A percentile compares a stretch with the other conserved stretches of the same genome.
Evolutionary conservation across 2,797 vertebrate genomes (phyloP).

Genomic region (Hydrophis major): DNA sequence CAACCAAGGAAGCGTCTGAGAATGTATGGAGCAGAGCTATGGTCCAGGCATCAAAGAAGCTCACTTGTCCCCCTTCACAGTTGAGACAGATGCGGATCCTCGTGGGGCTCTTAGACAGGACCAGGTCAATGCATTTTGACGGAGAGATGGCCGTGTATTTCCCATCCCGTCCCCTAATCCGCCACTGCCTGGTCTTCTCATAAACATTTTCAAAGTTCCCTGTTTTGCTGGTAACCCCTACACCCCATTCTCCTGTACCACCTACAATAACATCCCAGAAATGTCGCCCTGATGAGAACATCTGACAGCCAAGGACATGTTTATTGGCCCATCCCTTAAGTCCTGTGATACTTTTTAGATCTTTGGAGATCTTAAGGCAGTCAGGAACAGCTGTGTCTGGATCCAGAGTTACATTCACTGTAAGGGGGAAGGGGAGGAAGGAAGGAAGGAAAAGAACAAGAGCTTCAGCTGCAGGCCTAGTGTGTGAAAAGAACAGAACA

Average conservation of each 20-base stretch:
- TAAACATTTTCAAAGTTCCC: too few species aligned
- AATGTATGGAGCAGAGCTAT: not conserved
- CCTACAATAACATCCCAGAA: constrained; percentile 28
- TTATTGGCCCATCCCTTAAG: too few species aligned
- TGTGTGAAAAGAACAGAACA: too few species aligned
- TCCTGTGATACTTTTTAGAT: not conserved
- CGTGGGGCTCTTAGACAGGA: not conserved
- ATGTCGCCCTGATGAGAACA: not conserved
- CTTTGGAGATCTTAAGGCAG: constrained; percentile 24
- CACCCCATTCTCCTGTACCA: not conserved
- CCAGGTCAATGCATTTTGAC: not conserved
- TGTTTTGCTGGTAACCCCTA: too few species aligned
- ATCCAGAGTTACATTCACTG: too few species aligned
- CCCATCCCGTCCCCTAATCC: not conserved
- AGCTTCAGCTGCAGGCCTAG: too few species aligned
- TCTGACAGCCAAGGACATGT: not conserved
- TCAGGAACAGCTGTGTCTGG: too few species aligned
- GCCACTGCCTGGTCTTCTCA: too few species aligned
- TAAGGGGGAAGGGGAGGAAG: too few species aligned
- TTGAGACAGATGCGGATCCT: constrained; percentile 33
- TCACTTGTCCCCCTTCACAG: not conserved
- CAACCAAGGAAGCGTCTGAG: not conserved
- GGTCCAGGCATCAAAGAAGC: constrained; percentile 1
- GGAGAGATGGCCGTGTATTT: not conserved
- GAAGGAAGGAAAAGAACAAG: too few species aligned